phyloP scores from a whole-genome alignment of 2,888 invertebrate genomes.

The Lasioglossum leucozonium region DNA sequence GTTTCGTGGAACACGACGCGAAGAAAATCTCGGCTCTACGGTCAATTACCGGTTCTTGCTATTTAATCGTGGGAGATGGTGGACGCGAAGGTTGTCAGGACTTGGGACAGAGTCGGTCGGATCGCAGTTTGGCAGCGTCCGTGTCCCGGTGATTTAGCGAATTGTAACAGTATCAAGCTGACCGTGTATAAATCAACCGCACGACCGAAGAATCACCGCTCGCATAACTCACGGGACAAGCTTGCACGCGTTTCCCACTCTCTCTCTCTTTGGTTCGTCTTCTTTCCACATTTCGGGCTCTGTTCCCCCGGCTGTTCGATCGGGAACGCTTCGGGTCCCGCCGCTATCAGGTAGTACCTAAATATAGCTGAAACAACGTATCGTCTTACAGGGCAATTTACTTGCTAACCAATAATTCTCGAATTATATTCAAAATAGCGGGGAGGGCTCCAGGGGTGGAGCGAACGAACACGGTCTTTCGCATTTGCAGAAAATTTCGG shows the following conservation, averaged over 20 bases:
- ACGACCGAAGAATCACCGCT: constrained; percentile 68
- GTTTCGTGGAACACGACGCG: background rate
- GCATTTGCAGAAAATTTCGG: constrained; percentile 65
- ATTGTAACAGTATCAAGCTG: constrained; percentile 83
- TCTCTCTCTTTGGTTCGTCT: background rate
- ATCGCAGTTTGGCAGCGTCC: constrained; percentile 51
- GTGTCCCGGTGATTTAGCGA: constrained; percentile 79
- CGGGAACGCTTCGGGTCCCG: background rate
- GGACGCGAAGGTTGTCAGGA: constrained; percentile 11
- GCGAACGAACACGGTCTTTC: constrained; percentile 44
- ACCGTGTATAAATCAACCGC: constrained; percentile 82
- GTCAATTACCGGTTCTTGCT: background rate
- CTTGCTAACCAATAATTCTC: constrained; percentile 29
- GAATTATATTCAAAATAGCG: constrained; percentile 34
- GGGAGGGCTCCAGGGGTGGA: constrained; percentile 5
- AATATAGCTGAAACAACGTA: constrained; percentile 9
- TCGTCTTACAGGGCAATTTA: constrained; percentile 26
- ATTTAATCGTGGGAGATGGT: background rate
- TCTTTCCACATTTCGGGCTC: background rate
- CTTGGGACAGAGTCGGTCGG: constrained; percentile 44
- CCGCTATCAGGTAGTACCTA: constrained; percentile 4
- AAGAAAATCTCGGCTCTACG: background rate
- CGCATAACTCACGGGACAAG: constrained; percentile 51
- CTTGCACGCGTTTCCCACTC: constrained; percentile 22
- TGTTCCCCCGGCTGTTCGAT: background rate